phyloP scores from a whole-genome alignment of 2,797 vertebrate species.

The Tachyglossus aculeatus region DNA sequence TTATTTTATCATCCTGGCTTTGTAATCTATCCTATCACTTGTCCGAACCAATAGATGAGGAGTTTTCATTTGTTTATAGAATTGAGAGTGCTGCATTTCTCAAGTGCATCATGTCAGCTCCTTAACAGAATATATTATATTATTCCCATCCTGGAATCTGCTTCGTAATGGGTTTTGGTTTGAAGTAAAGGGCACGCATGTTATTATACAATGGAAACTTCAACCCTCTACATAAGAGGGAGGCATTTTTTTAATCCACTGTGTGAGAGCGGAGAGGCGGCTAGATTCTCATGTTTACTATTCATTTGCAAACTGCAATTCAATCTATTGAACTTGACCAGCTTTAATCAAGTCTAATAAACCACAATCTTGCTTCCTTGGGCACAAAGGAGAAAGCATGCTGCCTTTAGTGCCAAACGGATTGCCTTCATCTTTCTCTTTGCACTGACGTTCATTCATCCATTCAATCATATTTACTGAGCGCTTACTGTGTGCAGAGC shows the following conservation, averaged over 20 bases:
- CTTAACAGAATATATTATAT: conserved; percentile 47
- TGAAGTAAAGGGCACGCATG: conserved; percentile 45
- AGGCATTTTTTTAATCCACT: conserved; percentile 14
- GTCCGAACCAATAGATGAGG: conserved; percentile 6
- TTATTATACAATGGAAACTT: conserved; percentile 51
- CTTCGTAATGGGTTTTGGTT: conserved; percentile 40
- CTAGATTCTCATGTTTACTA: conserved; percentile 23
- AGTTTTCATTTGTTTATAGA: conserved; percentile 37
- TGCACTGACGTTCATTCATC: too few relatives aligned
- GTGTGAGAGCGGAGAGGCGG: neutral
- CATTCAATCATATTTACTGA: too few relatives aligned
- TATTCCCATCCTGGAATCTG: conserved; percentile 26
- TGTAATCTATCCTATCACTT: conserved; percentile 25
- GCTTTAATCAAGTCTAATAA: conserved; percentile 39
- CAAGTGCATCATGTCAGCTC: conserved; percentile 20
- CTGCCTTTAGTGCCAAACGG: neutral
- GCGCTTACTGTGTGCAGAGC: too few relatives aligned
- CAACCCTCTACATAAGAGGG: conserved; percentile 21
- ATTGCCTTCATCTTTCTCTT: conserved; percentile 7
- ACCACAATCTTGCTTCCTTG: conserved; percentile 19
- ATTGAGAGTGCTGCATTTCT: conserved; percentile 19
- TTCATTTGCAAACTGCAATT: conserved; percentile 31
- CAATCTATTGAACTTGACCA: conserved; percentile 36
- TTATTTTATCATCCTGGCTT: conserved; percentile 36
- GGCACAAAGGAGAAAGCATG: conserved; percentile 1